Base-by-base conservation (phyloP, 2,888 invertebrate genomes). In the Orgyia antiqua region DNA sequence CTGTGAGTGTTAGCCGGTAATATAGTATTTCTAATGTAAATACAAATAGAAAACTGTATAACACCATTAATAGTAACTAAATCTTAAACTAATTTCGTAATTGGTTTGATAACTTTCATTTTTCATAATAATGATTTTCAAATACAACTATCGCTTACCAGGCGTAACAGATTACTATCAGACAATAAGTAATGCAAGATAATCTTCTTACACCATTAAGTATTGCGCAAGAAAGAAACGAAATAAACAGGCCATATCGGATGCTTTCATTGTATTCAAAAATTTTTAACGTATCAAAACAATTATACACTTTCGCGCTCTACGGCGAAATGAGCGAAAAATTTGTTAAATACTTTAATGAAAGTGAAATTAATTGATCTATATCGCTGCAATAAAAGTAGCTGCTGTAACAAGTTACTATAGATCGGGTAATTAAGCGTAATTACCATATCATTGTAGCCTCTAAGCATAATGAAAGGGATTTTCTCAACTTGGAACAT, bases 271-370 rank as follows among this genome's bases (percentile, higher is more conserved):
- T 61, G 64, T 66, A 51, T 53, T 48, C 42, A 44, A 12, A 46
- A 54, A 41, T 39, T 38, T 39, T 36, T 29, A 39, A 46, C 50
- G 46, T 45, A 38, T 46, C 43, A 36, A 51, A 49, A 47, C 40
- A 58, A 64, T 66, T 63, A 56, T 51, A 63, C 58, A 67, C 67
- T 70, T 69, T 70, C 65, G 38, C 67, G 50, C 46, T 51, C 51
- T 36, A 48, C 51, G 48, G 48, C 39, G 53, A 60, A 60, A 58
- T 50, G 39, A 51, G 44, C 48, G 51, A 47, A 51, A 52, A 55
- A 45, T 46, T 45, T 40, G 42, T 53, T 58, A 52, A 58, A 55
- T 57, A 31, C 11, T 17, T 25, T 37, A 27, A 50, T 29, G 57
- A 58, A 58, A 61, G 60, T 51, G 35, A 35, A 48, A 24, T 24